Base-by-base conservation (phyloP, 2,113 vertebrate genomes). In the Sminthopsis crassicaudata region DNA sequence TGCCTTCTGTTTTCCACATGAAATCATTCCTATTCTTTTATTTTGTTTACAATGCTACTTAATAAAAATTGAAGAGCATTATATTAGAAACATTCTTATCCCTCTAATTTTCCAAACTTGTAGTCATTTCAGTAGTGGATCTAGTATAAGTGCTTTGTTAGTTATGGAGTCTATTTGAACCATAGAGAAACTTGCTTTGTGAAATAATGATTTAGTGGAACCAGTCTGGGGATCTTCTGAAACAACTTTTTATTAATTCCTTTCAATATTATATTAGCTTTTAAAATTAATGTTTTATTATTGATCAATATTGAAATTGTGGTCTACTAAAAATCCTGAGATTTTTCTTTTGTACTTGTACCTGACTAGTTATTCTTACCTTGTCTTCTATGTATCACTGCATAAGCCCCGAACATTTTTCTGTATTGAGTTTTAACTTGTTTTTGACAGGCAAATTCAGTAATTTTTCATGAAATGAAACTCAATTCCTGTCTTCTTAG, bases 71-170 rank as follows among this genome's bases (percentile, higher is more conserved):
- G 25, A 76, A 76, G 67, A 84, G 67, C 67, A 84, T 42, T 84
- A n/a, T 42, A 22, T 22, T 8, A 7, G 67, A 23, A 42, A 19
- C 42, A 91, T 25, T 2, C 24, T 93, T 95, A 89, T 46, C 92
- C 91, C 57, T 11, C 57, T 30, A 76, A 53, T 91, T 48, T 95
- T 95, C 67, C 8, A 1, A 93, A 88, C 30, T 96, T 96, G 91
- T 96, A 91, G 24, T 90, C 27, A 92, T 6, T 90, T 94, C 91
- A 60, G 51, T 76, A 90, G 50, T 42, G 48, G 53, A 89, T 89
- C 90, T 52, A 57, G 48, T 54, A 19, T 89, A 48, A 8, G 19
- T 67, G 89, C 92, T 16, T 90, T 93, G 91, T 46, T 25, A 60
- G 12, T 76, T 91, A 91, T 90, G 54, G 36, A 95, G 89, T 91